A percentile compares a stretch with the other conserved stretches of the same genome.
phyloP scores from a whole-genome alignment of 1,140 invertebrate genomes.

The Odontomachus brunneus region DNA sequence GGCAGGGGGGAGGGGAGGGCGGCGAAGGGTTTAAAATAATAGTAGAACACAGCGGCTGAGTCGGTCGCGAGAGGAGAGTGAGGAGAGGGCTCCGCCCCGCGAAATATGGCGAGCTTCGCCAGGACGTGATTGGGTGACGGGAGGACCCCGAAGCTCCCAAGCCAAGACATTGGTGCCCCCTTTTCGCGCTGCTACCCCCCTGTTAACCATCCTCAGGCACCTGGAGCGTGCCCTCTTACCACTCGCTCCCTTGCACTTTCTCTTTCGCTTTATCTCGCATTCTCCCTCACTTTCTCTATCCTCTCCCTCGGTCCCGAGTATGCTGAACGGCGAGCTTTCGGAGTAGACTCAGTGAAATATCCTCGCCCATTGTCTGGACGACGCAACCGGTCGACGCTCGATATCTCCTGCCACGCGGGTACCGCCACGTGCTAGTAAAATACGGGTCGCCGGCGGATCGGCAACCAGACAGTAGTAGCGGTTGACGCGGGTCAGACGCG shows the following conservation, averaged over 20 bases:
- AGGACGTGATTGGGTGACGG: constrained; percentile 85
- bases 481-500: neutral
- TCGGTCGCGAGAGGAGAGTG: constrained; percentile 76
- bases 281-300: constrained; percentile 60
- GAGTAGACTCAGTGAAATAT: constrained; percentile 45
- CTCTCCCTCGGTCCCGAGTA: constrained; percentile 5
- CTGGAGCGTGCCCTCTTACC: constrained; percentile 67
- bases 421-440: constrained; percentile 49
- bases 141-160: constrained; percentile 82
- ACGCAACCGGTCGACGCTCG: constrained; percentile 44
- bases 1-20: constrained; percentile 44
- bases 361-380: constrained; percentile 56
- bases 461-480: constrained; percentile 28
- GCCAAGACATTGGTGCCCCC: constrained; percentile 85
- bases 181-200: constrained; percentile 71
- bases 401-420: constrained; percentile 32
- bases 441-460: constrained; percentile 20
- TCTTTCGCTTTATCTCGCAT: constrained; percentile 61
- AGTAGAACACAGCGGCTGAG: constrained; percentile 78
- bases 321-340: constrained; percentile 28
- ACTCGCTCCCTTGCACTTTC: constrained; percentile 66
- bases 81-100: constrained; percentile 84
- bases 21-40: constrained; percentile 81
- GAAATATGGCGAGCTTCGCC: constrained; percentile 84
- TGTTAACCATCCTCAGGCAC: constrained; percentile 72